Conservation (phyloP, 2,888 invertebrate species). For the Eupithecia vulgata region DNA sequence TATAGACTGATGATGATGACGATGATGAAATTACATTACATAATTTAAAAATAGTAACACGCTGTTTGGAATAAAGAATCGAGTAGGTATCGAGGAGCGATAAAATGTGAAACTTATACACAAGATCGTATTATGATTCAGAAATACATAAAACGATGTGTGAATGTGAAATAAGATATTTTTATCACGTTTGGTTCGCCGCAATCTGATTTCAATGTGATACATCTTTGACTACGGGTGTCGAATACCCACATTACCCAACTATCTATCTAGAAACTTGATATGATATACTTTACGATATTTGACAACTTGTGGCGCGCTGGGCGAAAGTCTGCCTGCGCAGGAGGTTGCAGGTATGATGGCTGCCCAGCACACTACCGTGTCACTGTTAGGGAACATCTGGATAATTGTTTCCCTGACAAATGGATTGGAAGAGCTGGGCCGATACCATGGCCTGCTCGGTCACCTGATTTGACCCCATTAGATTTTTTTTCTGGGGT, state of each 20-base stretch:
- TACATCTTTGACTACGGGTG: background rate
- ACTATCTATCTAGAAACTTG: background rate
- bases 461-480: too few species aligned
- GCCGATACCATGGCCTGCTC: too few species aligned
- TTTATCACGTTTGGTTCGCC: background rate
- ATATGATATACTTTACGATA: background rate
- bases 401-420: too few species aligned
- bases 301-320: too few species aligned
- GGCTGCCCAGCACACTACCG: too few species aligned
- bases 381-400: too few species aligned
- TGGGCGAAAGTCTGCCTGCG: too few species aligned
- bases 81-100: background rate
- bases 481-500: too few species aligned
- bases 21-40: too few species aligned
- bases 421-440: too few species aligned
- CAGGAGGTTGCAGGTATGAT: too few species aligned
- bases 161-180: background rate
- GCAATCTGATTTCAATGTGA: constrained; percentile 8
- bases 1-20: too few species aligned
- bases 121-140: background rate
- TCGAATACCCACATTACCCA: background rate
- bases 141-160: background rate
- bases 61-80: background rate
- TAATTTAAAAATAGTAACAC: background rate
- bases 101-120: background rate